phyloP scores from a whole-genome alignment of 2,888 invertebrate species.

The Nephrotoma guestfalica region DNA sequence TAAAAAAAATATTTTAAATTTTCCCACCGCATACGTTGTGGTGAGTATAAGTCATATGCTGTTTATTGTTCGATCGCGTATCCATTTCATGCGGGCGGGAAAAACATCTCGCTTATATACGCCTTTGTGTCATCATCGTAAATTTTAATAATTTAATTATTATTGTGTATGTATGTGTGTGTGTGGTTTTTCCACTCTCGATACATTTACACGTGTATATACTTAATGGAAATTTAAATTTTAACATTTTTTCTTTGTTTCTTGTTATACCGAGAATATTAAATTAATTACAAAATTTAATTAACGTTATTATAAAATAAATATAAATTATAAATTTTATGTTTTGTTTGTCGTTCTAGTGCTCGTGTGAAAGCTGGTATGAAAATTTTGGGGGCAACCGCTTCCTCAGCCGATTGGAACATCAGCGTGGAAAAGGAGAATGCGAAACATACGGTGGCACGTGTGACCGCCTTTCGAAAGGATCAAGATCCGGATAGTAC shows the following conservation, averaged over 20 bases:
- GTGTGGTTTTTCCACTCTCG: not conserved
- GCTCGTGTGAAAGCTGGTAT: constrained; percentile 82
- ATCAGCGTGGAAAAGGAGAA: constrained; percentile 69
- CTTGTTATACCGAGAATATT: not conserved
- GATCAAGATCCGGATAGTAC: constrained; percentile 31
- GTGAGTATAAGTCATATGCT: not conserved
- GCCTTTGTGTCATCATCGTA: no score
- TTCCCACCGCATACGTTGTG: not conserved
- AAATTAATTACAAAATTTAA: not conserved
- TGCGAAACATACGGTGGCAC: constrained; percentile 73
- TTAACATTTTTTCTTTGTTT: no score
- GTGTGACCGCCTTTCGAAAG: constrained; percentile 69
- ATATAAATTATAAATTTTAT: not conserved
- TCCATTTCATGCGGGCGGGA: not conserved
- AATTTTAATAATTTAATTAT: no score
- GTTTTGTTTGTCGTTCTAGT: constrained; percentile 35
- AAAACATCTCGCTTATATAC: no score
- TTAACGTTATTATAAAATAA: not conserved
- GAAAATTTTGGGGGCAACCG: constrained; percentile 67
- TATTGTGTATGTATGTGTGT: not conserved
- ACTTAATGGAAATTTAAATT: not conserved
- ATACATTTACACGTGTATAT: not conserved
- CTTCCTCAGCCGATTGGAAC: constrained; percentile 68
- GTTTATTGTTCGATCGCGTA: not conserved
- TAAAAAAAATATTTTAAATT: not conserved